Conservation (phyloP, 2,888 invertebrate genomes). For the Apoderus coryli region DNA sequence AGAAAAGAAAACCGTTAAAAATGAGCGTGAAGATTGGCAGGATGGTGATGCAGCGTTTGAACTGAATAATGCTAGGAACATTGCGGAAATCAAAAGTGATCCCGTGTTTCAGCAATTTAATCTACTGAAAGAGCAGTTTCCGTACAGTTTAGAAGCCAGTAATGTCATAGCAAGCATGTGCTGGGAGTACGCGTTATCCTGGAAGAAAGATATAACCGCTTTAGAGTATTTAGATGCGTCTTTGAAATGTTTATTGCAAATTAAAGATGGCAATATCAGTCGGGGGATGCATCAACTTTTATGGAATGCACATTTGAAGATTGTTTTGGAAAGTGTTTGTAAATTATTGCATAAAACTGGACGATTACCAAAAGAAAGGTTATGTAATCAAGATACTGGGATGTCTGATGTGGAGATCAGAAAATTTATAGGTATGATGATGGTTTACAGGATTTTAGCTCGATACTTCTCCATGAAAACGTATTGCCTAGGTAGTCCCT, state of each 20-base stretch:
- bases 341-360: slow-evolving; percentile 69
- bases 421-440: slow-evolving; percentile 30
- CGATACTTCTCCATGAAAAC: too few species aligned
- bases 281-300: slow-evolving; percentile 72
- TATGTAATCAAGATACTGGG: slow-evolving; percentile 65
- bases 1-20: slow-evolving; percentile 6
- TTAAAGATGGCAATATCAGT: slow-evolving; percentile 52
- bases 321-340: slow-evolving; percentile 59
- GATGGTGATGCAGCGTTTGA: slow-evolving; percentile 11
- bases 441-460: too few species aligned
- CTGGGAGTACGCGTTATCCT: slow-evolving; percentile 81
- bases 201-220: slow-evolving; percentile 64
- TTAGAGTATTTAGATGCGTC: slow-evolving; percentile 55
- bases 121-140: slow-evolving; percentile 62
- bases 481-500: too few species aligned
- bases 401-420: slow-evolving; percentile 48
- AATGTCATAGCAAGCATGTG: slow-evolving; percentile 72
- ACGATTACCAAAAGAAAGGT: slow-evolving; percentile 69
- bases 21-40: slow-evolving; percentile 9
- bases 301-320: slow-evolving; percentile 81
- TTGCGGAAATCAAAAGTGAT: slow-evolving; percentile 20
- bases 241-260: slow-evolving; percentile 48
- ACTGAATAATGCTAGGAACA: slow-evolving; percentile 14
- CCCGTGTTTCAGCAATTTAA: slow-evolving; percentile 47
- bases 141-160: slow-evolving; percentile 68